Conservation (phyloP, 2,888 invertebrate genomes). For the Drosophila hamatofila region DNA sequence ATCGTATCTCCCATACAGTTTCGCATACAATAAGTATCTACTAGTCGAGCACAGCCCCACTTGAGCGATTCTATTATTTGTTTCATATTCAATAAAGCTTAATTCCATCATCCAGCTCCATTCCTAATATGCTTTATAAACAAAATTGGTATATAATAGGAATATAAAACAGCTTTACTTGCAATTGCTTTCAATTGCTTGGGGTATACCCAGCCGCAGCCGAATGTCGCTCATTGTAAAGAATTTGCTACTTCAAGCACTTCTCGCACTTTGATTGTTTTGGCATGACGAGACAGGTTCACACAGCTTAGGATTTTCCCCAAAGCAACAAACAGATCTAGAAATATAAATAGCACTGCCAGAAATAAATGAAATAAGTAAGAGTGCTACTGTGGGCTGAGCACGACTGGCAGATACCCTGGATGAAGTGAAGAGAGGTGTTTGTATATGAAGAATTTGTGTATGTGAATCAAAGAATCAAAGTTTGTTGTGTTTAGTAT, state of each 20-base stretch:
- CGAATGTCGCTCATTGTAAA: background rate
- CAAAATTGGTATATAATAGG: background rate
- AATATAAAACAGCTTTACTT: background rate
- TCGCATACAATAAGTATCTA: no score
- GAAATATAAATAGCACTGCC: constrained; percentile 3
- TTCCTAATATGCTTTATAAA: background rate
- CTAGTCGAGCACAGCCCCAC: background rate
- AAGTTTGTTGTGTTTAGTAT: no score
- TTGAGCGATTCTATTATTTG: background rate
- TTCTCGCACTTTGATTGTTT: constrained; percentile 1
- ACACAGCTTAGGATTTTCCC: background rate
- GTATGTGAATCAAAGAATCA: no score
- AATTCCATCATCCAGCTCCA: background rate
- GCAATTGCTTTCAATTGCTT: constrained; percentile 1
- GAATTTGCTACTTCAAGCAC: constrained; percentile 3
- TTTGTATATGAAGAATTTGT: background rate
- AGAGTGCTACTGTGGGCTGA: background rate
- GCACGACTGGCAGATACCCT: background rate
- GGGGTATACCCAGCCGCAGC: background rate
- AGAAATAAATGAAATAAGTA: background rate
- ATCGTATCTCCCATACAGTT: no score
- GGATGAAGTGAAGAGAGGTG: background rate
- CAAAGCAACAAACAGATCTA: background rate
- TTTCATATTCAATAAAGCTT: background rate
- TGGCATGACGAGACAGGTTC: constrained; percentile 12